Conservation (phyloP, 2,113 vertebrate genomes). For the Microtus ochrogaster region DNA sequence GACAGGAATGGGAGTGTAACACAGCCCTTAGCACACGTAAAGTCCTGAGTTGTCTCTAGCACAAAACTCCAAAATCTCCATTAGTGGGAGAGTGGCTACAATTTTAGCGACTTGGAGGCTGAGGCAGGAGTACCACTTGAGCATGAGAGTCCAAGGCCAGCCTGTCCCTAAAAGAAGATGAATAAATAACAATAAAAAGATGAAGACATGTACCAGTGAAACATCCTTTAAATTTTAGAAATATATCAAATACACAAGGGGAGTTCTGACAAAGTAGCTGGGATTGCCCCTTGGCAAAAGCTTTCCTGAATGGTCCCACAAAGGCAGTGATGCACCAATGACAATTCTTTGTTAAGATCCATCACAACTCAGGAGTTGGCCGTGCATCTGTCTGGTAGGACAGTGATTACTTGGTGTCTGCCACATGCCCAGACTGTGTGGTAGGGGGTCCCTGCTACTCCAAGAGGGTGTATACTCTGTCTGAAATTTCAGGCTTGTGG, state of each 20-base stretch:
- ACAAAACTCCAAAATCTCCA: background rate
- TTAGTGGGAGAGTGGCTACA: background rate
- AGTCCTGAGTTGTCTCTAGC: background rate
- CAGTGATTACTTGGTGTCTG: background rate
- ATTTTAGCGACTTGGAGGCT: background rate
- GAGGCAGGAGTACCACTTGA: background rate
- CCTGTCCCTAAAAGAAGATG: background rate
- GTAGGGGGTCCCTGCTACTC: background rate
- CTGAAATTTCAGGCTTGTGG: background rate
- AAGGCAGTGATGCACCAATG: background rate
- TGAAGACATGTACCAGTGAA: background rate
- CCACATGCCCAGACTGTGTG: background rate
- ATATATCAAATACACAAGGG: background rate
- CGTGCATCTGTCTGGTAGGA: background rate
- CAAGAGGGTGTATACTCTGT: background rate
- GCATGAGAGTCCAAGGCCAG: background rate
- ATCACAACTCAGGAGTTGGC: background rate
- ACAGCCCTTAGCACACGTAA: background rate
- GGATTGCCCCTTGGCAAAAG: background rate
- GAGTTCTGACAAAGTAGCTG: slow-evolving; percentile 22
- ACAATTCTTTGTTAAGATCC: background rate
- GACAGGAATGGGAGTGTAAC: background rate
- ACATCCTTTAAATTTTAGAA: slow-evolving; percentile 52
- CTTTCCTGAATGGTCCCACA: background rate
- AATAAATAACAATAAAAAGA: background rate